Percentiles rank a stretch among this genome's conserved stretches.
Conservation (phyloP, 2,797 vertebrate genomes). For the Helarctos malayanus region DNA sequence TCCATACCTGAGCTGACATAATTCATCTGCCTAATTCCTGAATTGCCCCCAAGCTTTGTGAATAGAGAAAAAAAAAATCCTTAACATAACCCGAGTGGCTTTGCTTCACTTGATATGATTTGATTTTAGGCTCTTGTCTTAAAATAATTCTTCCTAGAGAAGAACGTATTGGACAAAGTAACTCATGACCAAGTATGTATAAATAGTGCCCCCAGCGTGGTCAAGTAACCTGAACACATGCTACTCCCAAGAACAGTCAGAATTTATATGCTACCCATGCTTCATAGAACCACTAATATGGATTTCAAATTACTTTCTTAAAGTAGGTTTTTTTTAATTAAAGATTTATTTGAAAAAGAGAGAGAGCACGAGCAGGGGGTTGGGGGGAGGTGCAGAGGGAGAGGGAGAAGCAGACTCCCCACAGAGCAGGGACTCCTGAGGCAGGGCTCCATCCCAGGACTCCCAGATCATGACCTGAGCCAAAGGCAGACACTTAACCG, state of each 20-base stretch:
- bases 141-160: conserved; percentile 40
- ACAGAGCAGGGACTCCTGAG: no score
- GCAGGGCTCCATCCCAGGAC: not conserved
- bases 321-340: not conserved
- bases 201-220: not conserved
- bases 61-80: not conserved
- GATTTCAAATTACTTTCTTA: not conserved
- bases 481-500: not conserved
- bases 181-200: not conserved
- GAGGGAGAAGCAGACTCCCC: no score
- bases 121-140: conserved; percentile 36
- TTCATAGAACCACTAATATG: not conserved
- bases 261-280: not conserved
- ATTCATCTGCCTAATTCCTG: not conserved
- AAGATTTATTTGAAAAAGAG: not conserved
- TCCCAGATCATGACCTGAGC: not conserved
- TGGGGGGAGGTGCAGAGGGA: no score
- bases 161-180: not conserved
- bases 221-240: not conserved
- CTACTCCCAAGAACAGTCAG: not conserved
- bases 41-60: not conserved
- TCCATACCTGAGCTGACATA: not conserved
- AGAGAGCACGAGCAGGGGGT: no score
- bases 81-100: not conserved
- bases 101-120: not conserved